These are phyloP conservation scores for Riparia riparia DNA, from an alignment of 2,113 vertebrate species.

Conservation along the genomic window DNA sequence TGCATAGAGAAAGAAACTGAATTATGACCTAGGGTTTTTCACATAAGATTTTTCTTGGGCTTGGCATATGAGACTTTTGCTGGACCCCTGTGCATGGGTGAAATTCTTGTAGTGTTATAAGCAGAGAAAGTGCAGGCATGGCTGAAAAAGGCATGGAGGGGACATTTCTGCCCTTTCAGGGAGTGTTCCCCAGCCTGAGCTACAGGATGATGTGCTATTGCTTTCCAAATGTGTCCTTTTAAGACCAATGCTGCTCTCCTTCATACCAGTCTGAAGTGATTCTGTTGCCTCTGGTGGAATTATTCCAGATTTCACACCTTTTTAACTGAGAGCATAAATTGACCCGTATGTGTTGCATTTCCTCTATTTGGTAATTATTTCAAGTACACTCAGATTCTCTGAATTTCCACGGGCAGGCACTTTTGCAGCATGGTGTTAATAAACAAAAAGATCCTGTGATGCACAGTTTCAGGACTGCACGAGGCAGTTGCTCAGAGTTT, in stretches of 20 bases:
- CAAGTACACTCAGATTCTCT: constrained; percentile 19
- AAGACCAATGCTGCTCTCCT: neutral
- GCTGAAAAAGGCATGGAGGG: neutral
- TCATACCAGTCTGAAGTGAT: constrained; percentile 13
- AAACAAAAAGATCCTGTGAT: constrained; percentile 57
- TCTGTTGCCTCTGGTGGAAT: constrained; percentile 56
- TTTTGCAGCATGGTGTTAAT: constrained; percentile 60
- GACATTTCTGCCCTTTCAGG: neutral
- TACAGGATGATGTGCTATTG: neutral
- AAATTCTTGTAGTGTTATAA: neutral
- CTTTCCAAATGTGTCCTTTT: neutral
- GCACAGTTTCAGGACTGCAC: constrained; percentile 36
- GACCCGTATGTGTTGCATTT: constrained; percentile 69
- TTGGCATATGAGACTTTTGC: neutral
- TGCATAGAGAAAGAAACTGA: neutral
- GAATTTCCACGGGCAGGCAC: constrained; percentile 49
- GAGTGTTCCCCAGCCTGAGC: neutral
- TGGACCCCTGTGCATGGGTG: neutral
- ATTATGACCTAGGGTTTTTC: neutral
- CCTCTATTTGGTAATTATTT: constrained; percentile 64
- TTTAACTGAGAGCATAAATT: constrained; percentile 68
- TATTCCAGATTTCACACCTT: constrained; percentile 70
- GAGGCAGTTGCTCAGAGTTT: constrained; percentile 26
- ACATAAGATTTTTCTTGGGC: neutral
- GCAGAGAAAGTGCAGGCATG: neutral